Evolutionary conservation across 1,140 invertebrate species (phyloP), one percentile per base, ranked within the genome.

Genomic region (Sarcophaga peregrina): DNA sequence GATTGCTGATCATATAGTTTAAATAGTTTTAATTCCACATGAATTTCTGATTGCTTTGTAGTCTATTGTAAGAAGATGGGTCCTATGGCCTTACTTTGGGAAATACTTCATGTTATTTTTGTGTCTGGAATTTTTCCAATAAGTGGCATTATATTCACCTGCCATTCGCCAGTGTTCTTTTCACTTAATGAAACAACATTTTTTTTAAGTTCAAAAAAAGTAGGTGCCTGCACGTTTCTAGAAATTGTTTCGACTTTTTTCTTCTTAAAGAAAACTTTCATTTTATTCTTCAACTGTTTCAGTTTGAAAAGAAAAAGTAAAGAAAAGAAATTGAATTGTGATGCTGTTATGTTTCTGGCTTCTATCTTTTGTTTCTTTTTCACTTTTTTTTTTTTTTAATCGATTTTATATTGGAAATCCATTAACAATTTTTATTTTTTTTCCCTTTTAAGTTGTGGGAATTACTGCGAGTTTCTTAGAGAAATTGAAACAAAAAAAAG

Each of bases 401-500:
- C 20, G 17, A 20, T 68, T 20, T 68, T 68, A 20, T 68, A 68
- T 68, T 68, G 58, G 20, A 68, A 68, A 68, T 68, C 58, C 58
- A 68, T 68, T 68, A 68, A 68, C 58, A 68, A 68, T 50, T 6
- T 50, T 6, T 50, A 58, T 5, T 68, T 68, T 68, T 68, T 68
- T 68, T 68, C 52, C n/a, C 13, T 68, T 20, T 17, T 68, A 5
- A 8, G 54, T 9, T 58, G 54, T 20, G 5, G 20, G 58, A 6
- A 6, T n/a, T n/a, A n/a, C n/a, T n/a, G n/a, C n/a, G n/a, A 58
- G 52, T 68, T 17, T 7, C 58, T 68, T n/a, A 20, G 9, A 68
- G 58, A 68, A 83, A 83, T 83, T 45, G n/a, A n/a, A n/a, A n/a
- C n/a, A n/a, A n/a, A n/a, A 80, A 81, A 83, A 83, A 83, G 45